Evolutionary conservation across 2,888 invertebrate species (phyloP).

Genomic region (Philhelius pedissequus): DNA sequence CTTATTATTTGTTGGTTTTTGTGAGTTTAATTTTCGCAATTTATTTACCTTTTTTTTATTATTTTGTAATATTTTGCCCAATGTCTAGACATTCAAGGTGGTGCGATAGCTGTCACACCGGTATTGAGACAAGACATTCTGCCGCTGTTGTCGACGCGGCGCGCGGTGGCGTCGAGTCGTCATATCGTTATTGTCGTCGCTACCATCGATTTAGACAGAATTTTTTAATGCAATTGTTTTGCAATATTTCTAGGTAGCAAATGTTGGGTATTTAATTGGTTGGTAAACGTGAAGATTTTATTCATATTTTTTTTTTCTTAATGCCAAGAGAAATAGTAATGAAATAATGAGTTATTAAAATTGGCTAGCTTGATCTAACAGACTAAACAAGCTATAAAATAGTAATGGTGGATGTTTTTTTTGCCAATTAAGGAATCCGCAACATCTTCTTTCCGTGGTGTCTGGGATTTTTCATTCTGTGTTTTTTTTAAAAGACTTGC

Average conservation of each 20-base stretch:
- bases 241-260: neutral
- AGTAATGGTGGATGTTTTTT: too few species aligned
- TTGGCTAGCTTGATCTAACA: neutral
- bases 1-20: conserved; percentile 2
- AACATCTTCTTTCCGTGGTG: too few species aligned
- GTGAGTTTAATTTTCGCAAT: conserved; percentile 42
- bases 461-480: too few species aligned
- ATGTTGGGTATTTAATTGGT: neutral
- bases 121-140: conserved; percentile 27
- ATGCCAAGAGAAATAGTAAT: neutral
- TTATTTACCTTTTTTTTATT: conserved; percentile 24
- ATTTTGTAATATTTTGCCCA: conserved; percentile 38
- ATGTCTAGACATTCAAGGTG: conserved; percentile 66
- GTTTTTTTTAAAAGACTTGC: too few species aligned
- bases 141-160: neutral
- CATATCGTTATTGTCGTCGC: too few species aligned
- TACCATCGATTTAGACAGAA: neutral
- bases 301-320: neutral
- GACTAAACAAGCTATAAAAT: too few species aligned
- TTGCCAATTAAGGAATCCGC: too few species aligned
- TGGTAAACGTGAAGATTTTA: neutral
- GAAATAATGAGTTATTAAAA: neutral
- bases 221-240: conserved; percentile 30
- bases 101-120: conserved; percentile 54
- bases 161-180: neutral